Conservation (phyloP, 2,888 invertebrate species). For the Bugula neritina region DNA sequence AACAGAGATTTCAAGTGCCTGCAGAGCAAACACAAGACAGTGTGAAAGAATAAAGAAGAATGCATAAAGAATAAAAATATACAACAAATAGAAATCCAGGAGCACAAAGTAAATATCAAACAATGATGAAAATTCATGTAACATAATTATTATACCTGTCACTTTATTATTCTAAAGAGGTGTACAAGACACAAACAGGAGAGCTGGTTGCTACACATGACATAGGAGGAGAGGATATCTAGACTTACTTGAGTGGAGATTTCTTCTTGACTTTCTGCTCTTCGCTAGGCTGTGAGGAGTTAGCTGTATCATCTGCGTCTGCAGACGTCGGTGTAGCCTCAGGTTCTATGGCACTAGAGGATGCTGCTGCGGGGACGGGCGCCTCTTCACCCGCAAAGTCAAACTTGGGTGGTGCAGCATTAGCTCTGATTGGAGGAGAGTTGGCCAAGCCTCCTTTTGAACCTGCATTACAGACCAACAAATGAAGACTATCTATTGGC, state of each 20-base stretch:
- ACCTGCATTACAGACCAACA: no score
- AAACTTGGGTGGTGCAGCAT: conserved; percentile 9
- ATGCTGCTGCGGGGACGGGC: background rate
- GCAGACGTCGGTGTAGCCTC: background rate
- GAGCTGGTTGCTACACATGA: no score
- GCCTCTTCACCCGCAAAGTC: background rate
- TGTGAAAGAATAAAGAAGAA: background rate
- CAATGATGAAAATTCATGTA: no score
- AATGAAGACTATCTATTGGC: no score
- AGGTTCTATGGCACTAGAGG: background rate
- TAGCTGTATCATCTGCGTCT: background rate
- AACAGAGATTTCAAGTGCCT: conserved; percentile 5
- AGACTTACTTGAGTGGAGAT: conserved; percentile 15
- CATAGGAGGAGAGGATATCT: no score
- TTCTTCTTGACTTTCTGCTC: conserved; percentile 1
- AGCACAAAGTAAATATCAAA: no score
- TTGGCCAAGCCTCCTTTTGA: background rate
- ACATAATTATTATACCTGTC: no score
- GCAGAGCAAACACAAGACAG: background rate
- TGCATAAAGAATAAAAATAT: no score
- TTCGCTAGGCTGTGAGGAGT: no score
- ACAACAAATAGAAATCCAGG: no score
- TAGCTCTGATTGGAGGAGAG: conserved; percentile 18
- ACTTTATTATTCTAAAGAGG: no score
- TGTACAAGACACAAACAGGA: no score